Percentiles rank a stretch among this genome's conserved stretches.
phyloP scores from a whole-genome alignment of 2,888 invertebrate genomes.

The Pammene aurita region DNA sequence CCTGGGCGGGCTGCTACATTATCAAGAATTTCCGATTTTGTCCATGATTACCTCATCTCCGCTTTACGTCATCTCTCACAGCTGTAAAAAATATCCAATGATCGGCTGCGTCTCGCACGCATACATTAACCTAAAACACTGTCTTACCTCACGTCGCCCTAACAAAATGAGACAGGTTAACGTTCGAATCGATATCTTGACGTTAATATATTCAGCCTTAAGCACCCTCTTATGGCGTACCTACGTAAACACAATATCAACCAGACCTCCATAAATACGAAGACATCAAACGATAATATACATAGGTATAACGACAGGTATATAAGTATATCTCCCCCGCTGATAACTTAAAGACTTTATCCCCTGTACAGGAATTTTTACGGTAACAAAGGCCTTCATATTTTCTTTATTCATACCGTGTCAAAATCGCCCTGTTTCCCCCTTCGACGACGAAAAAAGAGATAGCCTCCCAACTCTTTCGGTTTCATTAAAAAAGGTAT shows the following conservation, averaged over 20 bases:
- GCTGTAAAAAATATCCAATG: background rate
- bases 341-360: conserved; percentile 83
- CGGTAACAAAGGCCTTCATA: conserved; percentile 82
- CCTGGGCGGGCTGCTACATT: too few relatives aligned
- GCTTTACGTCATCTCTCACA: background rate
- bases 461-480: conserved; percentile 75
- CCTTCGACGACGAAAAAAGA: conserved; percentile 69
- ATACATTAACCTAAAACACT: conserved; percentile 23
- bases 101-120: conserved; percentile 1
- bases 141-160: conserved; percentile 44
- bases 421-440: conserved; percentile 76
- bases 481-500: conserved; percentile 62
- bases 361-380: conserved; percentile 82
- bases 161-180: conserved; percentile 58
- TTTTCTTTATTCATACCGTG: conserved; percentile 82
- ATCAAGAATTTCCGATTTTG: too few relatives aligned
- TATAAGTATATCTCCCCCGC: conserved; percentile 54
- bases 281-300: conserved; percentile 53
- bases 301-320: conserved; percentile 21
- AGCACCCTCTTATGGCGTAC: conserved; percentile 70
- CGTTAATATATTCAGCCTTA: conserved; percentile 74
- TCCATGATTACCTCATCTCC: background rate
- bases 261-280: conserved; percentile 65
- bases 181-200: conserved; percentile 54
- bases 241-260: conserved; percentile 58